Evolutionary conservation across 2,888 invertebrate genomes (phyloP).

Genomic region (Catonia carolina): DNA sequence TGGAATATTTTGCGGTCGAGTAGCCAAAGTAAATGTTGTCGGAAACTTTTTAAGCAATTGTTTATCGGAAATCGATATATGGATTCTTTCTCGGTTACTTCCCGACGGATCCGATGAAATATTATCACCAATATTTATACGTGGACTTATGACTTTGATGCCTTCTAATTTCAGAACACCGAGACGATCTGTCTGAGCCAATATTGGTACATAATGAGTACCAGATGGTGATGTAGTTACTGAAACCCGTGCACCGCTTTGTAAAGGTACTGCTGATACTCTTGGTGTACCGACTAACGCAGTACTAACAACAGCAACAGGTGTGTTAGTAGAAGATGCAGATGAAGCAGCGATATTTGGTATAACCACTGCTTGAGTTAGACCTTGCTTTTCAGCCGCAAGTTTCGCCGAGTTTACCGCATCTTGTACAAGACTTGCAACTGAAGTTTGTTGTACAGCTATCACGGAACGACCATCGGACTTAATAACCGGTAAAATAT

Average conservation of each 20-base stretch:
- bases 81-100: background rate
- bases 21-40: background rate
- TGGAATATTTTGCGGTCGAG: background rate
- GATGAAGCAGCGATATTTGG: constrained; percentile 12
- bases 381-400: constrained; percentile 21
- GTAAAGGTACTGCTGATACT: constrained; percentile 24
- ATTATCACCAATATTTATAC: background rate
- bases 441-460: constrained; percentile 31
- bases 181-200: constrained; percentile 19
- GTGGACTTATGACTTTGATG: constrained; percentile 17
- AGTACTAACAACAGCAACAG: constrained; percentile 22
- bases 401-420: constrained; percentile 32
- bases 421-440: constrained; percentile 33
- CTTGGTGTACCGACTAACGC: constrained; percentile 18
- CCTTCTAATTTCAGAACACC: constrained; percentile 25
- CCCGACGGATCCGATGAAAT: background rate
- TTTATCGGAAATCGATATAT: constrained; percentile 10
- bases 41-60: constrained; percentile 6
- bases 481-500: constrained; percentile 22
- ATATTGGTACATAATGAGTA: constrained; percentile 19
- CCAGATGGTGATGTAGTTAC: constrained; percentile 12
- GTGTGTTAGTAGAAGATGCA: constrained; percentile 17
- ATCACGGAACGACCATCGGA: constrained; percentile 23
- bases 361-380: constrained; percentile 16
- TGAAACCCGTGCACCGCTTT: constrained; percentile 15